phyloP scores from a whole-genome alignment of 2,888 invertebrate species.

The Phyto melanocephala region DNA sequence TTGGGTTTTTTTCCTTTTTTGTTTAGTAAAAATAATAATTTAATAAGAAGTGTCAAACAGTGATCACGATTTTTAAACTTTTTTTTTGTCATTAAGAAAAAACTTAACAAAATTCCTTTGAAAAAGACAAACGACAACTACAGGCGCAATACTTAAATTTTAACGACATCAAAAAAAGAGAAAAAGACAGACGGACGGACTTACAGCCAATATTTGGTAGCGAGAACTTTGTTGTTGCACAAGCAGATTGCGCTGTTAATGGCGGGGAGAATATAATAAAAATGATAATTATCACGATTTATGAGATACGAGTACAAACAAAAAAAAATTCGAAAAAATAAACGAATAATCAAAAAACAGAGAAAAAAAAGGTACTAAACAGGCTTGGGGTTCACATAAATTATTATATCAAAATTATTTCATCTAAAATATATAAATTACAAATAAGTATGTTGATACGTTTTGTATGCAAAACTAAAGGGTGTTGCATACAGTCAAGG shows the following conservation, averaged over 20 bases:
- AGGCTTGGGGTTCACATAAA: slow-evolving; percentile 53
- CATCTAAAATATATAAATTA: slow-evolving; percentile 33
- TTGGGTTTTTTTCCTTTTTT: background rate
- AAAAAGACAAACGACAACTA: slow-evolving; percentile 30
- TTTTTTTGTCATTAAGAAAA: slow-evolving; percentile 38
- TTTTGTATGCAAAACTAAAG: background rate
- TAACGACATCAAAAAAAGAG: too few species aligned
- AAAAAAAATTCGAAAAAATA: background rate
- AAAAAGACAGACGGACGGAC: background rate
- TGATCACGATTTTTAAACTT: slow-evolving; percentile 58
- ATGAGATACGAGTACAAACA: slow-evolving; percentile 42
- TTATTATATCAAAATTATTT: slow-evolving; percentile 59
- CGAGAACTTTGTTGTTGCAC: slow-evolving; percentile 13
- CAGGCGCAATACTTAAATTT: slow-evolving; percentile 9
- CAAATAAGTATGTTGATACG: background rate
- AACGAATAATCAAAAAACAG: slow-evolving; percentile 1
- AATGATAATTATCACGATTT: slow-evolving; percentile 65
- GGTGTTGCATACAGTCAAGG: background rate
- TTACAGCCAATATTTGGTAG: background rate
- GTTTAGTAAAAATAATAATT: slow-evolving; percentile 53
- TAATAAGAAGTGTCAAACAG: slow-evolving; percentile 64
- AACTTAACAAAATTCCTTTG: slow-evolving; percentile 29
- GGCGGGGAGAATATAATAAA: slow-evolving; percentile 46
- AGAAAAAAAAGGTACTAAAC: background rate
- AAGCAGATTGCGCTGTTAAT: background rate